Evolutionary conservation across 35 echinoderm and acorn worm species (phyloP), one percentile per base, ranked within the genome.

Genomic region (Ophiothrix spiculata): DNA sequence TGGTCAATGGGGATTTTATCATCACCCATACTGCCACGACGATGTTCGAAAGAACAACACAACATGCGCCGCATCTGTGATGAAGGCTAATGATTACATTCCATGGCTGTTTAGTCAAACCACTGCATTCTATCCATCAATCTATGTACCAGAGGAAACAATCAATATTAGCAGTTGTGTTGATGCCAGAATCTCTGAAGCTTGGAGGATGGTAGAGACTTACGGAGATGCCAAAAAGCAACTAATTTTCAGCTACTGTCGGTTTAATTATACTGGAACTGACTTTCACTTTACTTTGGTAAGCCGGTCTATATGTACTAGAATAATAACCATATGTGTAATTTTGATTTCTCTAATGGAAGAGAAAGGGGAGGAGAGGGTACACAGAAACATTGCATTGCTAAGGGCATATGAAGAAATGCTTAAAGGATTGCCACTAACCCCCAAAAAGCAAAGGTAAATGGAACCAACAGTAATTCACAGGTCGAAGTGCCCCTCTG

Each of bases 51-150:
- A 33, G 35, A 35, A 16, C 1, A 81, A 49, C n/a, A 31, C 38
- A 19, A 0, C 10, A 19, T 97, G 94, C 63, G 75, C 31, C 28
- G 29, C 36, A 1, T 31, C 15, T 8, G 1, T 25, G 1, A 34
- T 82, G 32, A 33, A 25, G 63, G 34, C 69, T 4, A 97, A 97
- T 40, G 84, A 92, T 46, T 39, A 97, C 10, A 40, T 97, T 0
- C 78, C 46, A 28, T 97, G 94, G 94, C 56, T 97, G 69, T 92
- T 93, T 90, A 88, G 93, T 69, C 77, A 39, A 12, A 82, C 64
- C 35, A 90, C 77, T 8, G 87, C 91, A 38, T 41, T 97, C 56
- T 97, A 90, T 63, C 94, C 94, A 41, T 93, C 90, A 0, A 97
- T 97, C 49, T 97, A 97, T 39, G 37, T 97, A 10, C 23, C 40